These are phyloP conservation scores for Baryphthengus martii DNA, from an alignment of 2,113 vertebrate species.

Conservation along the genomic window DNA sequence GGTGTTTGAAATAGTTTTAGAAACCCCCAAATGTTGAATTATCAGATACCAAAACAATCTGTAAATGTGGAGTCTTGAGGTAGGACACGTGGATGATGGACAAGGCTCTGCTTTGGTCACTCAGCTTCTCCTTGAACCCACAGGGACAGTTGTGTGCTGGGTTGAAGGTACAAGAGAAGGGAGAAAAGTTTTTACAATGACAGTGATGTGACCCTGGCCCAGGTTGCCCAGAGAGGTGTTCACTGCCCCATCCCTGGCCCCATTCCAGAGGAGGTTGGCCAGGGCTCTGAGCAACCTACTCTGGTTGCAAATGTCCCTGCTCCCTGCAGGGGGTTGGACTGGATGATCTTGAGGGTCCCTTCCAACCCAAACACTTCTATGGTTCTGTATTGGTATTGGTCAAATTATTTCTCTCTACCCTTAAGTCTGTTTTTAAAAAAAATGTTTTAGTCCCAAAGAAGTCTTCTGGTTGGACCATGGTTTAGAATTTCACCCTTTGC, in stretches of 20 bases:
- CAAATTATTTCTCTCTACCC: neutral
- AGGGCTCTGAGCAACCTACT: too few species aligned
- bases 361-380: neutral
- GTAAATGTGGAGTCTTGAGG: too few species aligned
- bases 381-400: neutral
- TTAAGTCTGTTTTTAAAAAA: neutral
- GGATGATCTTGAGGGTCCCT: neutral
- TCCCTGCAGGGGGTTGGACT: neutral
- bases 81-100: too few species aligned
- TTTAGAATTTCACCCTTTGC: neutral
- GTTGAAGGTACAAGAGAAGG: too few species aligned
- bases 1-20: rapidly evolving
- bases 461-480: too few species aligned
- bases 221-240: neutral
- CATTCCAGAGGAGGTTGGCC: too few species aligned
- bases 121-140: neutral
- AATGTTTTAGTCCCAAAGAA: neutral
- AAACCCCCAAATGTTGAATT: rapidly evolving
- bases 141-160: rapidly evolving
- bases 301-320: too few species aligned
- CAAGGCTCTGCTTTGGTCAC: rapidly evolving
- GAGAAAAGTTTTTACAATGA: too few species aligned
- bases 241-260: too few species aligned
- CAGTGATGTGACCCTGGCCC: too few species aligned
- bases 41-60: too few species aligned